Conservation (phyloP, 2,797 vertebrate species). For the Rhadinocentrus ornatus region DNA sequence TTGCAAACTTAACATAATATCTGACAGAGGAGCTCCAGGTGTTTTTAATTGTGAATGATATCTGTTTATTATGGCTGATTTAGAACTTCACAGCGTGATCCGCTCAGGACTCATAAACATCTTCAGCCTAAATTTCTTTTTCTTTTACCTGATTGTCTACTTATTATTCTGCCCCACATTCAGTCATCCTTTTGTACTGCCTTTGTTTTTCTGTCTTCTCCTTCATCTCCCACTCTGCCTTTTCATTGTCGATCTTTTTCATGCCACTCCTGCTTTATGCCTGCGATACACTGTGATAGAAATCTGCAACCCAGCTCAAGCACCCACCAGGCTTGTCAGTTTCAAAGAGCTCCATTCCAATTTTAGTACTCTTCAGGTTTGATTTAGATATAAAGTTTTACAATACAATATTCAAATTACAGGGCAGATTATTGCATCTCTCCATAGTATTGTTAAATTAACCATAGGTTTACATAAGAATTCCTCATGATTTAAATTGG, state of each 20-base stretch:
- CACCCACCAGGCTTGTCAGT: constrained; percentile 16
- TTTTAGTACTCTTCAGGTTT: constrained; percentile 5
- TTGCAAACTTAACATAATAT: constrained; percentile 65
- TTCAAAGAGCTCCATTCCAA: constrained; percentile 4
- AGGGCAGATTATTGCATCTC: neutral
- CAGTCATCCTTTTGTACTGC: neutral
- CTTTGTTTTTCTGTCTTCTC: neutral
- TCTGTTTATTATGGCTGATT: constrained; percentile 69
- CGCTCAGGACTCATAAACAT: constrained; percentile 54
- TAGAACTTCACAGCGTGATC: constrained; percentile 57
- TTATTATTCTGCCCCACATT: constrained; percentile 39
- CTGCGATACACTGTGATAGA: constrained; percentile 19
- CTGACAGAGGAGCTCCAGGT: constrained; percentile 71
- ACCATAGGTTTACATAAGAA: neutral
- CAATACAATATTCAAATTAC: neutral
- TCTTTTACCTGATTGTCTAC: constrained; percentile 15
- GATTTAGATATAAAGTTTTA: constrained; percentile 21
- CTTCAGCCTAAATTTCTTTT: constrained; percentile 18
- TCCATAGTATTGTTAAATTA: neutral
- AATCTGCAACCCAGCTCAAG: constrained; percentile 12
- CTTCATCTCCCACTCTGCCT: constrained; percentile 4
- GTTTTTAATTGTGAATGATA: constrained; percentile 63
- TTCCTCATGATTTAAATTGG: neutral
- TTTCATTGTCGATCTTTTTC: constrained; percentile 6
- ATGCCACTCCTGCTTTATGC: neutral